Evolutionary conservation across 2,888 invertebrate species (phyloP).

Genomic region (Diarsia brunnea): DNA sequence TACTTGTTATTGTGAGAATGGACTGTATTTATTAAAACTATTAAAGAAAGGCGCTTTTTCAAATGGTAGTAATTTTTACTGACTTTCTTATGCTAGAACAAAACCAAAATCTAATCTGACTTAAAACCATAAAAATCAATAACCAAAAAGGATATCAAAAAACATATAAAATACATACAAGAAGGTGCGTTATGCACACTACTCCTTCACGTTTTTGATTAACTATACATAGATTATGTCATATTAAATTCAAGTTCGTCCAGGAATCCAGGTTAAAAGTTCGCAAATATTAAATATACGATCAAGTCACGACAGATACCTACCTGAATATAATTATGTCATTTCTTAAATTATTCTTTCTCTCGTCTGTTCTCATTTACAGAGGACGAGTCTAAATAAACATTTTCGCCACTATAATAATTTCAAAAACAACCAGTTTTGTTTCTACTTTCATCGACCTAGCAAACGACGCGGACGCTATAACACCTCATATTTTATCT

Average conservation of each 20-base stretch:
- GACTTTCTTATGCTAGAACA: no score
- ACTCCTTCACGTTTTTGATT: neutral
- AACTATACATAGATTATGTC: neutral
- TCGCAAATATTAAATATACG: neutral
- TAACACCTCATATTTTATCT: constrained; percentile 16
- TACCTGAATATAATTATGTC: neutral
- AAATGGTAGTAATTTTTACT: no score
- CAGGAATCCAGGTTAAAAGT: neutral
- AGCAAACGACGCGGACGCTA: neutral
- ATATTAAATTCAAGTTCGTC: neutral
- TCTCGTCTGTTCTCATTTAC: neutral
- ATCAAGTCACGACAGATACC: neutral
- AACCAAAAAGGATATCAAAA: no score
- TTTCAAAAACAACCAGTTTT: constrained; percentile 13
- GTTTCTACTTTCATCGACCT: constrained; percentile 37
- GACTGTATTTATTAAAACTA: no score
- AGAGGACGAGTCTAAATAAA: no score
- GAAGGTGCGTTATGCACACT: no score
- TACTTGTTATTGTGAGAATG: no score
- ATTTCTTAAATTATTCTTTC: neutral
- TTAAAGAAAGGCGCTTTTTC: no score
- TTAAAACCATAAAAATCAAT: no score
- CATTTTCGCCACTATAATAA: neutral
- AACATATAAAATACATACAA: no score
- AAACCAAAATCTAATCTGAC: no score